phyloP scores from a whole-genome alignment of 2,888 invertebrate genomes.

The Dicyrtoma fusca region DNA sequence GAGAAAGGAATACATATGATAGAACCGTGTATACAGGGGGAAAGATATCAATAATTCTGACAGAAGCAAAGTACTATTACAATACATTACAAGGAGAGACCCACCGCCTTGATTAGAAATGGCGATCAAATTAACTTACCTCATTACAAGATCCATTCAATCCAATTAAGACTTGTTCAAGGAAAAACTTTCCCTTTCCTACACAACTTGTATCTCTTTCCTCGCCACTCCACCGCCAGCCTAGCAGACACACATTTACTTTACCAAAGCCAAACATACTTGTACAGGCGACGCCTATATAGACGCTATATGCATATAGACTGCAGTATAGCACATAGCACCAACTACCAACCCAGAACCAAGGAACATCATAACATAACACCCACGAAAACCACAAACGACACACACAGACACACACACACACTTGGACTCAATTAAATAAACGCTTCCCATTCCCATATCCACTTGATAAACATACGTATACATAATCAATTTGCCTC shows the following conservation, averaged over 20 bases:
- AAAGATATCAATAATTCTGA: slow-evolving; percentile 2
- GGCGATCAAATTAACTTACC: slow-evolving; percentile 42
- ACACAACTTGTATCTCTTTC: not conserved
- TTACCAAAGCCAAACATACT: not conserved
- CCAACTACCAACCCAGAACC: not conserved
- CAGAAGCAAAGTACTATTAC: slow-evolving; percentile 19
- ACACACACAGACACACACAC: not conserved
- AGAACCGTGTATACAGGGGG: too few relatives aligned
- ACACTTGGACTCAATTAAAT: not conserved
- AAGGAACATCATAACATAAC: too few relatives aligned
- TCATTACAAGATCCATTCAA: slow-evolving; percentile 43
- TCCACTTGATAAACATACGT: not conserved
- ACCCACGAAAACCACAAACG: not conserved
- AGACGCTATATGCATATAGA: too few relatives aligned
- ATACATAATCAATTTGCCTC: too few relatives aligned
- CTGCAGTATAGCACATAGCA: too few relatives aligned
- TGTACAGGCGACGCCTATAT: too few relatives aligned
- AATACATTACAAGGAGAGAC: slow-evolving; percentile 28
- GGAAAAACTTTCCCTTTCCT: slow-evolving; percentile 22
- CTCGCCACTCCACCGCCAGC: slow-evolving; percentile 2
- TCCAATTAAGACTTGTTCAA: slow-evolving; percentile 39
- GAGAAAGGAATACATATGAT: not conserved
- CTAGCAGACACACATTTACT: slow-evolving; percentile 2
- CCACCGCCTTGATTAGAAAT: slow-evolving; percentile 36
- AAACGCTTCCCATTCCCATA: not conserved